Base-by-base conservation (phyloP, 2,888 invertebrate species). In the Piscicola geometra region DNA sequence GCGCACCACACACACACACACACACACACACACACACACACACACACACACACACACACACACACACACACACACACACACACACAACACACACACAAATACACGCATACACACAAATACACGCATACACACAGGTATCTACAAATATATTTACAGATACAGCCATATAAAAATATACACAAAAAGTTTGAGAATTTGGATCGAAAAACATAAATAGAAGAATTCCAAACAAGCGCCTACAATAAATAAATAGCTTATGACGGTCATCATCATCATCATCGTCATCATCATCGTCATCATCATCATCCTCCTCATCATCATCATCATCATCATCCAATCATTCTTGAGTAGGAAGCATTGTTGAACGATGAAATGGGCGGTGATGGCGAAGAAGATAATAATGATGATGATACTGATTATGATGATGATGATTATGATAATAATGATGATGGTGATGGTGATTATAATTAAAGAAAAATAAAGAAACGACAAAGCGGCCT, bases 151-250 rank as follows among this genome's bases (percentile, higher is more conserved):
- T 25, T 18, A 70, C 30, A 35, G 9, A 1, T 70, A 36, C 47
- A 70, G 28, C 21, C 25, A 35, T 70, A 70, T 41, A 28, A 18
- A 35, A 35, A 70, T 36, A 18, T 9, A 9, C n/a, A n/a, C n/a
- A n/a, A n/a, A n/a, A n/a, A 64, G n/a, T 15, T 21, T 25, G 41
- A n/a, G 21, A 18, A n/a, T 77, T 86, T 86, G 85, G 87, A 50
- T 87, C 87, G 21, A 64, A 21, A 28, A 28, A 25, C 21, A 21
- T 25, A 9, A 64, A 64, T 3, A 64, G 64, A 18, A 64, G 9
- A 21, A 64, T 64, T 25, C 5, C 3, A 30, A 25, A 64, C 21
- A 28, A 30, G 30, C 25, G 9, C 28, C 3, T 9, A 64, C 21
- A 64, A 64, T 64, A 12, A 64, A 28, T 12, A 64, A 28, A 64